A percentile compares a stretch with the other conserved stretches of the same genome.
Conservation (phyloP, 1,140 invertebrate genomes). For the Lamellibrachia luymesi region DNA sequence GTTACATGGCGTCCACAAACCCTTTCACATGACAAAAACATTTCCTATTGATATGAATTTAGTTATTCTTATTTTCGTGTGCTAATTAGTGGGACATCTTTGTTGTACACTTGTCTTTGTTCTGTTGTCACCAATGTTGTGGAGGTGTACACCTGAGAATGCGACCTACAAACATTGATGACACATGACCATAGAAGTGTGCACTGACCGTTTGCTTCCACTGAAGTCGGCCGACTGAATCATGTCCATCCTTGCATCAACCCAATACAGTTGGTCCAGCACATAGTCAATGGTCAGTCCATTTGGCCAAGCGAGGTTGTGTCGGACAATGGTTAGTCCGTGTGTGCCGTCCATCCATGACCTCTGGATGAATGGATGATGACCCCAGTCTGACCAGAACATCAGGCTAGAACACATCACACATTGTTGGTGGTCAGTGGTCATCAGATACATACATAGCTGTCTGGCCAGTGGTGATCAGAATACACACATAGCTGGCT, state of each 20-base stretch:
- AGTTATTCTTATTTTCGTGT: too few species aligned
- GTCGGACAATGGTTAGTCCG: conserved; percentile 84
- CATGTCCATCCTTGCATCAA: conserved; percentile 74
- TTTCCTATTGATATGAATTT: too few species aligned
- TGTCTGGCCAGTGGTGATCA: conserved; percentile 41
- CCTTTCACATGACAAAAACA: too few species aligned
- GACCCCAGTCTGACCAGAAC: conserved; percentile 99
- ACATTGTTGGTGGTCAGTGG: conserved; percentile 80
- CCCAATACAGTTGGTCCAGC: conserved; percentile 96
- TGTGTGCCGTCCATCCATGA: conserved; percentile 93
- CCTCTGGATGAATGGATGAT: conserved; percentile 91
- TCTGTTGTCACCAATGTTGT: too few species aligned
- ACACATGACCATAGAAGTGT: not conserved
- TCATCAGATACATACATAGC: conserved; percentile 70
- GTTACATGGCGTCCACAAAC: too few species aligned
- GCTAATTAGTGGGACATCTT: too few species aligned
- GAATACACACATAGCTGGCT: conserved; percentile 72
- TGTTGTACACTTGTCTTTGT: too few species aligned
- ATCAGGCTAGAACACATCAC: conserved; percentile 64
- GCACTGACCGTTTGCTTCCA: conserved; percentile 8
- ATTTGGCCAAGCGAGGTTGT: conserved; percentile 91
- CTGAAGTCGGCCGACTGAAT: conserved; percentile 5
- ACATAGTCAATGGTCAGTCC: conserved; percentile 96
- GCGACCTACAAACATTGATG: conserved; percentile 64
- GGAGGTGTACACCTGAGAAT: conserved; percentile 61